Percentiles rank a stretch among this genome's conserved stretches.
Conservation (phyloP, 2,797 vertebrate species). For the Clarias fuscus region DNA sequence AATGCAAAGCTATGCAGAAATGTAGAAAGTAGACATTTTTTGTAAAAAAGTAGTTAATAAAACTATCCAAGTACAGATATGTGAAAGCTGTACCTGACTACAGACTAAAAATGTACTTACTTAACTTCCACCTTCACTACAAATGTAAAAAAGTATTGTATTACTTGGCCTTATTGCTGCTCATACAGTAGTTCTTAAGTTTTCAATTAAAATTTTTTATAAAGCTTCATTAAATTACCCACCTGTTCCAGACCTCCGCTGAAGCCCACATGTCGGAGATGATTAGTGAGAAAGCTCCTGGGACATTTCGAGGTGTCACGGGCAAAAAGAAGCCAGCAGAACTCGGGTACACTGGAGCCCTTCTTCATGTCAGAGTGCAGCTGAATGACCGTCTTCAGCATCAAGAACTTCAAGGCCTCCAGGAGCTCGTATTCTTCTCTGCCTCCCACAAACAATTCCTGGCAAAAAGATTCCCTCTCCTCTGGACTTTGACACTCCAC, state of each 20-base stretch:
- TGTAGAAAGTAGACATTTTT: no score
- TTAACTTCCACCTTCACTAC: no score
- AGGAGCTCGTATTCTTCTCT: conserved; percentile 81
- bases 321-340: conserved; percentile 85
- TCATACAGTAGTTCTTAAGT: neutral
- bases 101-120: no score
- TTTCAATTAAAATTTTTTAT: neutral
- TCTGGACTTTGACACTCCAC: conserved; percentile 62
- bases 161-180: neutral
- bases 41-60: no score
- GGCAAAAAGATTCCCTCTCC: conserved; percentile 73
- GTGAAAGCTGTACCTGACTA: no score
- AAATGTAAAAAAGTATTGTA: no score
- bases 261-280: conserved; percentile 82
- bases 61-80: no score
- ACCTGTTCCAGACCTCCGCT: conserved; percentile 86
- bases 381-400: conserved; percentile 79
- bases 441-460: conserved; percentile 76
- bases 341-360: conserved; percentile 78
- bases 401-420: conserved; percentile 84
- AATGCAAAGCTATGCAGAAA: no score
- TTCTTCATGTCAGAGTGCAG: conserved; percentile 73
- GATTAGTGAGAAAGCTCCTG: conserved; percentile 78
- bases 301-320: conserved; percentile 81
- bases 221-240: conserved; percentile 48